Conservation (phyloP, 1,140 invertebrate genomes). For the Bombus cullumanus region DNA sequence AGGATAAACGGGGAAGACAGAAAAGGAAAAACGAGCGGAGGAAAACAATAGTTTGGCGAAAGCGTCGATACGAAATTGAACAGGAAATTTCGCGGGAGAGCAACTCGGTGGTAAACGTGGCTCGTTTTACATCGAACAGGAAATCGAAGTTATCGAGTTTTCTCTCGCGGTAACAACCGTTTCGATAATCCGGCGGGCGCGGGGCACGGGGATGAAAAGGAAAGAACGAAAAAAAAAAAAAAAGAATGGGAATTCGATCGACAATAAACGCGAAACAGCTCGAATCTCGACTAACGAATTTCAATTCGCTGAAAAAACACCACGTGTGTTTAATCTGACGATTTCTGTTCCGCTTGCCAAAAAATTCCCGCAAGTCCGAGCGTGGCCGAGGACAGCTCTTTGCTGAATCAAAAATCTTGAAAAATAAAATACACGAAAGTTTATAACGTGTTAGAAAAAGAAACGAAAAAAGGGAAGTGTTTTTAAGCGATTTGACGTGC, state of each 20-base stretch:
- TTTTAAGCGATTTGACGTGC: background rate
- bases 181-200: slow-evolving; percentile 3
- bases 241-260: slow-evolving; percentile 19
- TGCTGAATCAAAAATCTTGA: background rate
- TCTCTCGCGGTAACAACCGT: background rate
- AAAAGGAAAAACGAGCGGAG: too few relatives aligned
- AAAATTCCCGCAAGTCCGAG: background rate
- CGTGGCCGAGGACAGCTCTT: background rate
- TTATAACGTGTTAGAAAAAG: too few relatives aligned
- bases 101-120: background rate
- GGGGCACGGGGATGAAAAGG: background rate
- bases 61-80: slow-evolving; percentile 11
- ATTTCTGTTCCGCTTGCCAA: background rate
- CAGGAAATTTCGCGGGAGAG: slow-evolving; percentile 13
- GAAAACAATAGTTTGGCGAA: background rate
- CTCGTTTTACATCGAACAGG: slow-evolving; percentile 31
- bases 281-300: slow-evolving; percentile 19
- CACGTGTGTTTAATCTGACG: background rate
- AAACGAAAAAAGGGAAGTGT: too few relatives aligned
- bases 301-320: slow-evolving; percentile 25
- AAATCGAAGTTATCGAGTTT: slow-evolving; percentile 33
- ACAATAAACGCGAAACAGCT: slow-evolving; percentile 11
- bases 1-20: background rate
- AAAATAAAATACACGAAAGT: background rate
- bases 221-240: background rate